Evolutionary conservation across 2,797 vertebrate species (phyloP).

Genomic region (Cynopterus sphinx): DNA sequence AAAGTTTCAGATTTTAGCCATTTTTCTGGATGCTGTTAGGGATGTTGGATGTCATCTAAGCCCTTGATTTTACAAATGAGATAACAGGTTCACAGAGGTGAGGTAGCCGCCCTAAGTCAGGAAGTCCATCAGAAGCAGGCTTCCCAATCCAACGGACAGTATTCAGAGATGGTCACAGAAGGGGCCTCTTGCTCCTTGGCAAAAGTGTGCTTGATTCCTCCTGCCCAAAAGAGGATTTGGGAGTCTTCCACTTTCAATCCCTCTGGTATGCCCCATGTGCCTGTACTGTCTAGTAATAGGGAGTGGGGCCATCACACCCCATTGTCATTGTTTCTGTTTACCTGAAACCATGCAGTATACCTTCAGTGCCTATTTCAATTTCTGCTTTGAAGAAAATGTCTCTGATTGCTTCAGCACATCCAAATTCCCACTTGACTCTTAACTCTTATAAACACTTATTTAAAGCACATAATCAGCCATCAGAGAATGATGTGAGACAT

Average conservation of each 20-base stretch:
- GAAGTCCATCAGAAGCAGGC: not conserved
- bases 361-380: not conserved
- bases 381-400: not conserved
- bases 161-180: not conserved
- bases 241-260: not conserved
- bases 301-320: not conserved
- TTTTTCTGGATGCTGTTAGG: not conserved
- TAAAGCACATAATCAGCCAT: not conserved
- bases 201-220: not conserved
- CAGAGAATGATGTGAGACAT: not conserved
- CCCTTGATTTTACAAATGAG: not conserved
- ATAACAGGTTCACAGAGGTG: not conserved
- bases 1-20: not conserved
- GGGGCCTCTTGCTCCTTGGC: not conserved
- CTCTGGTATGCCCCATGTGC: not conserved
- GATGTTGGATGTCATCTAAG: not conserved
- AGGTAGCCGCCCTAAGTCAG: not conserved
- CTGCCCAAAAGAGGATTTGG: not conserved
- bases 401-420: not conserved
- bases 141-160: not conserved
- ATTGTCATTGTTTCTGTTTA: not conserved
- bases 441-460: not conserved
- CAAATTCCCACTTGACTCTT: not conserved
- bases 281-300: not conserved
- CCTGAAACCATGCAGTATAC: not conserved